phyloP scores from a whole-genome alignment of 2,113 vertebrate species.

The Myocastor coypus region DNA sequence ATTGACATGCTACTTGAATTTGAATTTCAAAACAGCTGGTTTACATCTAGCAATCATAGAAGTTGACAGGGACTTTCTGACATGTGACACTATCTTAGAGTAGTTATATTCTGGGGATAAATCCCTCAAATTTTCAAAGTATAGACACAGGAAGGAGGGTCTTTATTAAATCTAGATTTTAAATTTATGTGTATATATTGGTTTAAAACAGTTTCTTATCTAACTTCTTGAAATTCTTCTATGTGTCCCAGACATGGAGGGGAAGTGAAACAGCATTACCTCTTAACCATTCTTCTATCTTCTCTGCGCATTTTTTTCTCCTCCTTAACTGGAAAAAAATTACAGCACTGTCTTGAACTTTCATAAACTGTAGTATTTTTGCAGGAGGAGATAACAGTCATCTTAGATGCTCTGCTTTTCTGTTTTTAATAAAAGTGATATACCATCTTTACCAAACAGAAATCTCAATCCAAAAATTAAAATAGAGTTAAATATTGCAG shows the following conservation, averaged over 20 bases:
- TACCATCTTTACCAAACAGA: conserved; percentile 64
- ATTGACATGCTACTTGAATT: conserved; percentile 34
- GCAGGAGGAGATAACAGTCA: conserved; percentile 68
- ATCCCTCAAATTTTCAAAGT: conserved; percentile 6
- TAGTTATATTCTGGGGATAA: background rate
- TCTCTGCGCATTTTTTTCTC: conserved; percentile 18
- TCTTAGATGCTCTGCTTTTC: conserved; percentile 58
- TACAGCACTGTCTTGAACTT: conserved; percentile 63
- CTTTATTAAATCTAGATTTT: conserved; percentile 59
- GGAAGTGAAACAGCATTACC: conserved; percentile 64
- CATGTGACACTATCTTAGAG: background rate
- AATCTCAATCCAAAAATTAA: conserved; percentile 72
- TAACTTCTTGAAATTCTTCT: conserved; percentile 31
- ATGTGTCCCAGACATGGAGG: background rate
- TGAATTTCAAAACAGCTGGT: background rate
- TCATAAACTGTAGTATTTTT: conserved; percentile 76
- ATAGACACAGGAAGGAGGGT: conserved; percentile 10
- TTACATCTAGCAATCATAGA: conserved; percentile 3
- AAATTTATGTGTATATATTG: conserved; percentile 32
- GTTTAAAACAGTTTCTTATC: conserved; percentile 68
- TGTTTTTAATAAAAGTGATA: conserved; percentile 75
- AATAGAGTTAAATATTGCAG: conserved; percentile 73
- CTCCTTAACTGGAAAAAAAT: conserved; percentile 76
- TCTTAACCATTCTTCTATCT: conserved; percentile 58
- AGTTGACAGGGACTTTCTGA: background rate